Percentiles rank a stretch among this genome's conserved stretches.
Conservation (phyloP, 2,888 invertebrate genomes). For the Rugalucina vietnamica region DNA sequence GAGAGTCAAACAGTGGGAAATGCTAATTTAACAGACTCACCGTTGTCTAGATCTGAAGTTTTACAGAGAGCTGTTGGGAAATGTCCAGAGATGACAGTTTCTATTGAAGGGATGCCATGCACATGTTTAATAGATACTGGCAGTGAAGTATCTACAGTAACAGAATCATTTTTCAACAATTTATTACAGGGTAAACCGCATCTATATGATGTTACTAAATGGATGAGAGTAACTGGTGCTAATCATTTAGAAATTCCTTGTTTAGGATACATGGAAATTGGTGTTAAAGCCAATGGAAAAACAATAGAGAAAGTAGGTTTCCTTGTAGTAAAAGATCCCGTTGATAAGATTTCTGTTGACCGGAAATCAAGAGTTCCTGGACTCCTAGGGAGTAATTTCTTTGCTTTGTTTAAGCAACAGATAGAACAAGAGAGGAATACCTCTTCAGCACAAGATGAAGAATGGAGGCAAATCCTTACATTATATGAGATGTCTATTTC, state of each 20-base stretch:
- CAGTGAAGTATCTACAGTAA: background rate
- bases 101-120: background rate
- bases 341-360: background rate
- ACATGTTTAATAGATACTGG: background rate
- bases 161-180: background rate
- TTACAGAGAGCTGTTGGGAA: background rate
- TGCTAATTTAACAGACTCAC: background rate
- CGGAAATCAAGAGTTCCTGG: background rate
- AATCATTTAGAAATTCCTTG: conserved; percentile 2
- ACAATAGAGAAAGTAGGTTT: background rate
- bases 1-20: background rate
- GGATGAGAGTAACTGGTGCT: conserved; percentile 4
- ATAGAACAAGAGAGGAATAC: background rate
- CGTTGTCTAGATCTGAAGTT: background rate
- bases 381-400: conserved; percentile 5
- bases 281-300: background rate
- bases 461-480: background rate
- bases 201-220: background rate
- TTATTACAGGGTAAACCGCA: background rate
- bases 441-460: too few species aligned
- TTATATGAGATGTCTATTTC: conserved; percentile 9
- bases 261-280: background rate
- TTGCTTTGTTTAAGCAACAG: background rate
- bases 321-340: background rate
- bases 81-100: background rate